A percentile compares a stretch with the other conserved stretches of the same genome.
Evolutionary conservation across 2,888 invertebrate genomes (phyloP).

Genomic region (Euspilapteryx auroguttella): DNA sequence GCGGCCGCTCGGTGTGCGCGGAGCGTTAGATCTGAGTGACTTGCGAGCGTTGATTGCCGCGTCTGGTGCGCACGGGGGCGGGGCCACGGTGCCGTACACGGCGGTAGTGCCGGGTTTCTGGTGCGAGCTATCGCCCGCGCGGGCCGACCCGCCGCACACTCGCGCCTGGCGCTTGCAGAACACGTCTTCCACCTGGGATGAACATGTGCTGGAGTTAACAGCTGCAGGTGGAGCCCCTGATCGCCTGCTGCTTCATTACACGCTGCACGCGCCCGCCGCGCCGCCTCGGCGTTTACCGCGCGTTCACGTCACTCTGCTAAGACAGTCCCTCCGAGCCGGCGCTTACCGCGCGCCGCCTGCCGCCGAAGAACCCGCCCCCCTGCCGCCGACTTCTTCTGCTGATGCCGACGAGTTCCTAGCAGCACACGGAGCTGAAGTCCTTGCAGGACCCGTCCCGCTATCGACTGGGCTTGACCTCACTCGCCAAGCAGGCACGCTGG

Average conservation of each 20-base stretch:
- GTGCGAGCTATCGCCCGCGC: slow-evolving; percentile 89
- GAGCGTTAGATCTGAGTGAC: slow-evolving; percentile 58
- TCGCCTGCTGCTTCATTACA: slow-evolving; percentile 89
- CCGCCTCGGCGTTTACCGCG: slow-evolving; percentile 73
- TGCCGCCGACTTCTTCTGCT: slow-evolving; percentile 36
- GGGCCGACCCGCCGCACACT: slow-evolving; percentile 86
- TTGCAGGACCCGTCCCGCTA: slow-evolving; percentile 86
- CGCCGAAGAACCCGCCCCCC: slow-evolving; percentile 31
- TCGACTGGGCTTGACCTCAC: slow-evolving; percentile 82
- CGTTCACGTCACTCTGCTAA: slow-evolving; percentile 71
- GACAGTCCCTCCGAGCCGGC: slow-evolving; percentile 63
- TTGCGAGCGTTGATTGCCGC: slow-evolving; percentile 71
- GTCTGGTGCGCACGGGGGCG: slow-evolving; percentile 72
- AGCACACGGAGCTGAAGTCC: slow-evolving; percentile 85
- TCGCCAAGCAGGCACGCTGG: slow-evolving; percentile 82
- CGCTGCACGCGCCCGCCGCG: slow-evolving; percentile 75
- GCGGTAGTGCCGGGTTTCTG: slow-evolving; percentile 92
- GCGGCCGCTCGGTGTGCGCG: slow-evolving; percentile 60
- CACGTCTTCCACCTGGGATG: slow-evolving; percentile 90
- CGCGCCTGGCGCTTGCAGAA: slow-evolving; percentile 88
- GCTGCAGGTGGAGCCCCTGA: slow-evolving; percentile 79
- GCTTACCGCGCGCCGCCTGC: slow-evolving; percentile 58
- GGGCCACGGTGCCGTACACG: slow-evolving; percentile 65
- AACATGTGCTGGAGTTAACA: slow-evolving; percentile 88
- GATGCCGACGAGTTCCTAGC: slow-evolving; percentile 71